These are phyloP conservation scores for Drosophila cyrtoloma DNA, from an alignment of 2,888 invertebrate species.

Conservation along the genomic window DNA sequence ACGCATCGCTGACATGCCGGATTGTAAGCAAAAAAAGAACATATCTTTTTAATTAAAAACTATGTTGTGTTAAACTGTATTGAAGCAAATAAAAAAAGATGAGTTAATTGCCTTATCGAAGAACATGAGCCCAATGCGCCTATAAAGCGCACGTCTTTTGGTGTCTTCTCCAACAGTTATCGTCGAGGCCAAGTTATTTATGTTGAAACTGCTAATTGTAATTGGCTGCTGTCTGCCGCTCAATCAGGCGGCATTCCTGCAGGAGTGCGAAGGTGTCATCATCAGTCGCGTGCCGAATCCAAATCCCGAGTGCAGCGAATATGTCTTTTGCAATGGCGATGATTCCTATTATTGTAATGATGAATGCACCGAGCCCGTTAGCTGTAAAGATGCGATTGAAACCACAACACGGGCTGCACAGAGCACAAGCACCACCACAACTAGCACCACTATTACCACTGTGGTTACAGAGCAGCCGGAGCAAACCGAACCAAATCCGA, in stretches of 20 bases:
- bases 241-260: conserved; percentile 55
- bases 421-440: conserved; percentile 5
- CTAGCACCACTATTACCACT: not conserved
- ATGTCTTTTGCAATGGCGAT: conserved; percentile 75
- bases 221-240: conserved; percentile 53
- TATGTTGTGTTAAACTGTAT: conserved; percentile 38
- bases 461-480: not conserved
- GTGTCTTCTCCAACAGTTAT: conserved; percentile 40
- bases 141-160: conserved; percentile 57
- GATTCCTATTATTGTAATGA: conserved; percentile 77
- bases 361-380: conserved; percentile 56
- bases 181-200: conserved; percentile 24
- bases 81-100: conserved; percentile 55
- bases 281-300: conserved; percentile 59
- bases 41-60: conserved; percentile 57
- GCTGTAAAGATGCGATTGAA: conserved; percentile 35
- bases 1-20: conserved; percentile 25
- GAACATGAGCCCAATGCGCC: conserved; percentile 13
- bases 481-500: not conserved
- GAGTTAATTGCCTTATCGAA: conserved; percentile 60
- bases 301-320: conserved; percentile 71
- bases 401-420: not conserved
- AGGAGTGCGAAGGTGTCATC: conserved; percentile 72
- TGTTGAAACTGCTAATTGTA: conserved; percentile 53
- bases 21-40: conserved; percentile 5